Base-by-base conservation (phyloP, 2,888 invertebrate genomes). In the Oscheius onirici region DNA sequence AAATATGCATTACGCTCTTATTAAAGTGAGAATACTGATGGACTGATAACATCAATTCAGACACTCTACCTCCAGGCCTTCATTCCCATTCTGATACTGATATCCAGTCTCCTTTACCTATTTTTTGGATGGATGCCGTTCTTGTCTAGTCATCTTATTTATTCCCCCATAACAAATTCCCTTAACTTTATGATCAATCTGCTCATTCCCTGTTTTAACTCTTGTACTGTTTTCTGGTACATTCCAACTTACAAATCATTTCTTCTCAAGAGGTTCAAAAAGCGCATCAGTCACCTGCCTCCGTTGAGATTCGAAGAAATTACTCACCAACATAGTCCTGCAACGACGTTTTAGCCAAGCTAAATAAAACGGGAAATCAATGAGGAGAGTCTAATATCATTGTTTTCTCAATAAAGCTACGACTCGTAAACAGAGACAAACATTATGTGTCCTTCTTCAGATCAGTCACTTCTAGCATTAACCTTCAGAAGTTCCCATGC, bases 181-280 rank as follows among this genome's bases (percentile, higher is more conserved):
- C n/a, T 55, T 13, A 55, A 26, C 28, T 55, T 28, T 26, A 26
- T 55, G 22, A 28, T 26, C 13, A 55, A 26, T 26, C n/a, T 55
- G 55, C n/a, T 26, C n/a, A 55, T 55, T 26, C 55, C 55, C n/a
- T 26, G 22, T 55, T 28, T 55, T 26, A 26, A 55, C 28, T 55
- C 55, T 2, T 55, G 28, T 26, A 55, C 55, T 2, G 55, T 26
- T 24, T 28, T 55, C n/a, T 55, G n/a, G 13, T 55, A 55, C 28
- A 55, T 55, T 13, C 55, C 55, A 1, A 26, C 28, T 2, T 55
- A 55, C 28, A 24, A n/a, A 11, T 10, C 26, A 5, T 20, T 15
- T 46, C 46, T 15, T 10, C 46, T 46, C 46, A 46, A 5, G 46
- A 20, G 13, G n/a, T 46, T 17, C 51, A 20, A 51, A 51, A 51